A percentile compares a stretch with the other conserved stretches of the same genome.
These are phyloP conservation scores for Triplophysa dalaica DNA, from an alignment of 2,113 vertebrate species.

Conservation along the genomic window DNA sequence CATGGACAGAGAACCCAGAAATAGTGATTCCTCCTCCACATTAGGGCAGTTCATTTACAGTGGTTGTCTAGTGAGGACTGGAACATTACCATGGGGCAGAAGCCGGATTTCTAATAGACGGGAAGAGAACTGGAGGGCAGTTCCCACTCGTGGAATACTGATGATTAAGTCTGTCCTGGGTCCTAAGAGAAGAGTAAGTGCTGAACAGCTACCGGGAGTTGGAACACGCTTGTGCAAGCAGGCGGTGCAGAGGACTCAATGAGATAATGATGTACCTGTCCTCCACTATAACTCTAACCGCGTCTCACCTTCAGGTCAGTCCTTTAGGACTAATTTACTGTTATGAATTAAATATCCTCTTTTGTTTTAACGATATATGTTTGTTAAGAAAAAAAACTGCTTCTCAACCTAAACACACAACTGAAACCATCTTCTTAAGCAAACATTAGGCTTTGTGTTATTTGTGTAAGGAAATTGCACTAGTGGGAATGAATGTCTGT, in stretches of 20 bases:
- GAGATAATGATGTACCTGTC: conserved; percentile 81
- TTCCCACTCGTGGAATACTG: conserved; percentile 70
- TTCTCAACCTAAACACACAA: not conserved
- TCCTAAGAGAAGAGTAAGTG: conserved; percentile 71
- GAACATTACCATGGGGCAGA: conserved; percentile 64
- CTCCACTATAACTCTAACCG: conserved; percentile 79
- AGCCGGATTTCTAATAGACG: conserved; percentile 61
- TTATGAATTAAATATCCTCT: conserved; percentile 70
- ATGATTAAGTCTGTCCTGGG: conserved; percentile 76
- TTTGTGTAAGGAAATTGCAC: conserved; percentile 54
- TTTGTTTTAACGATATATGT: conserved; percentile 75
- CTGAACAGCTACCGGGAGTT: conserved; percentile 64
- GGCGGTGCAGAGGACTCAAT: conserved; percentile 67
- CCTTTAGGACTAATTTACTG: conserved; percentile 74
- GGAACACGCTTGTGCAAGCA: conserved; percentile 65
- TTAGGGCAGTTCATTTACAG: conserved; percentile 72
- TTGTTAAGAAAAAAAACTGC: conserved; percentile 17
- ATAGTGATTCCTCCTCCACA: conserved; percentile 67
- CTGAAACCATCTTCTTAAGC: not conserved
- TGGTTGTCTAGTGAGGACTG: conserved; percentile 64
- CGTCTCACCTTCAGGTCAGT: conserved; percentile 73
- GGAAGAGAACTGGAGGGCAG: conserved; percentile 70
- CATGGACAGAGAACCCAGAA: conserved; percentile 38
- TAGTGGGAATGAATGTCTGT: conserved; percentile 56
- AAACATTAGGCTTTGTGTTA: conserved; percentile 55